These are phyloP conservation scores for Bombus sibiricus DNA, from an alignment of 1,140 invertebrate species.

Conservation along the genomic window DNA sequence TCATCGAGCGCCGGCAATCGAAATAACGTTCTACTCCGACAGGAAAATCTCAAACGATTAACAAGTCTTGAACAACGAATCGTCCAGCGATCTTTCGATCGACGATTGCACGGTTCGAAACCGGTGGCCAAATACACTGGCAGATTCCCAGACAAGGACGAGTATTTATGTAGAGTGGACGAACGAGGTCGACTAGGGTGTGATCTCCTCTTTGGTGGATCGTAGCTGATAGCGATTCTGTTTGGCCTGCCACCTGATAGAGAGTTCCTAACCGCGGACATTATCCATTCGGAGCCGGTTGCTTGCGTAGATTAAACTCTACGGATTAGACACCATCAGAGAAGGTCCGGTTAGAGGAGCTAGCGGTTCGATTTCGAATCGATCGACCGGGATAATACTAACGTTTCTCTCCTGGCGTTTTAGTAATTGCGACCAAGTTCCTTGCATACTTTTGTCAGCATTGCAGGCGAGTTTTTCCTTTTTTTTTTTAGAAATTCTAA, in stretches of 20 bases:
- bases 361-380: constrained; percentile 21
- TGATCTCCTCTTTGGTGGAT: constrained; percentile 48
- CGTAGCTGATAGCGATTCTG: constrained; percentile 61
- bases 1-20: not conserved
- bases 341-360: constrained; percentile 6
- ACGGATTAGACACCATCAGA: constrained; percentile 43
- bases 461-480: not conserved
- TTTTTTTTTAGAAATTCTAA: constrained; percentile 14
- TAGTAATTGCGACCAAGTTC: constrained; percentile 13
- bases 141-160: not conserved
- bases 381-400: not conserved
- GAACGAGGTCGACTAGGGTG: not conserved
- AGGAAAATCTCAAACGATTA: not conserved
- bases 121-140: not conserved
- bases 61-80: not conserved
- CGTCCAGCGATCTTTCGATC: no score
- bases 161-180: constrained; percentile 13
- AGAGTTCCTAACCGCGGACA: constrained; percentile 55
- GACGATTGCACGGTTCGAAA: not conserved
- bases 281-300: constrained; percentile 31
- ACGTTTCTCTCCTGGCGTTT: constrained; percentile 1
- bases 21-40: no score
- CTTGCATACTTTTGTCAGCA: not conserved
- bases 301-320: constrained; percentile 45
- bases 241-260: constrained; percentile 59